A percentile compares a stretch with the other conserved stretches of the same genome.
These are phyloP conservation scores for Hemibagrus wyckioides DNA, from an alignment of 2,113 vertebrate species.

Conservation along the genomic window DNA sequence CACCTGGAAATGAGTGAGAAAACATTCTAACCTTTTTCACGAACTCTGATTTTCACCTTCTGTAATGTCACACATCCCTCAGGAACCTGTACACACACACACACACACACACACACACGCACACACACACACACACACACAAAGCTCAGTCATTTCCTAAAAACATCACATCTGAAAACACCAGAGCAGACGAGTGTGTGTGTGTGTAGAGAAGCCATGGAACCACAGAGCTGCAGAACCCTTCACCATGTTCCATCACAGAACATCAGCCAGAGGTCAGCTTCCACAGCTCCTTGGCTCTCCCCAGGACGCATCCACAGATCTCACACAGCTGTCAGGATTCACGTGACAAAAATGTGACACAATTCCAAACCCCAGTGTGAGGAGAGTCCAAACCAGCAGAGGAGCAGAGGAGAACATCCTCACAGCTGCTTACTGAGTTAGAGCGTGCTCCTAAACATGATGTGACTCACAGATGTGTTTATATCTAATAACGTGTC, in stretches of 20 bases:
- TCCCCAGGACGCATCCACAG: not conserved
- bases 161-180: too few species aligned
- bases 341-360: not conserved
- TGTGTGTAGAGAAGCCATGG: not conserved
- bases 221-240: not conserved
- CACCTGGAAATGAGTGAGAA: not conserved
- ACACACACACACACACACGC: not conserved
- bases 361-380: not conserved
- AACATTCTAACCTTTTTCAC: constrained; percentile 2
- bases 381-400: not conserved
- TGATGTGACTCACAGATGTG: too few species aligned
- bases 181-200: not conserved
- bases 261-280: not conserved
- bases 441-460: not conserved
- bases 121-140: not conserved
- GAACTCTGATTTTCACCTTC: not conserved
- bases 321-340: not conserved
- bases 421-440: not conserved
- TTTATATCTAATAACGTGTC: too few species aligned
- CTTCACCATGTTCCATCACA: not conserved
- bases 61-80: not conserved
- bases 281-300: not conserved
- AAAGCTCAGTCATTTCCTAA: not conserved
- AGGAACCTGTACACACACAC: not conserved
- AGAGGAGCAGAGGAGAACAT: not conserved